Base-by-base conservation (phyloP, 2,113 vertebrate genomes). In the Vidua chalybeata region DNA sequence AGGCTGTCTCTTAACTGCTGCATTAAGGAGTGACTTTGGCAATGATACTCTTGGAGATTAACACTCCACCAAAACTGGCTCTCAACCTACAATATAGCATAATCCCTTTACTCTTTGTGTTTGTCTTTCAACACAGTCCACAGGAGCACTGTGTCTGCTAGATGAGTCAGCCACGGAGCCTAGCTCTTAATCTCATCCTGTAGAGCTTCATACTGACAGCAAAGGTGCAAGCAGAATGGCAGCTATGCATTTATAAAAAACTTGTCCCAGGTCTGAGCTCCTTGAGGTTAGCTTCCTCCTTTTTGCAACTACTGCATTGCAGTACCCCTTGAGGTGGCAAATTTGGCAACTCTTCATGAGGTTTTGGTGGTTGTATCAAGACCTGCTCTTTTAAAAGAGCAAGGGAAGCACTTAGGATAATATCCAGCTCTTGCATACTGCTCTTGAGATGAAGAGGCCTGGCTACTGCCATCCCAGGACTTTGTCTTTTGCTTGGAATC, bases 21-120 rank as follows among this genome's bases (percentile, higher is more conserved):
- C 52, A 8, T 77, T 93, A 90, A 95, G 89, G 74, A 96, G 51
- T 83, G 81, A 94, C 89, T 96, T 96, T 94, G 85, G 86, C 86
- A 93, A 56, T 67, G 75, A 95, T 88, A 71, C 52, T 74, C 75
- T 31, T 81, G 30, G 55, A 96, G 94, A 95, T 96, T 96, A 94
- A 77, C 85, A 74, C 92, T 93, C 61, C 45, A 90, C 64, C 78
- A 84, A 95, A 90, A 77, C 89, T 93, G 90, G 64, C 72, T 80
- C 82, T 90, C 6, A 17, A 93, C 27, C 68, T 84, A 33, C 55
- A 90, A 33, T 45, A 37, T 55, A 22, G 3, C 62, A 41, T 87
- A 85, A 91, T 87, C 48, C 55, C 20, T 82, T 91, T 64, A 46
- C 54, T 94, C 67, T 86, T 79, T 94, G 48, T 35, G 14, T 80